phyloP scores from a whole-genome alignment of 2,888 invertebrate species.

The Lycaena phlaeas region DNA sequence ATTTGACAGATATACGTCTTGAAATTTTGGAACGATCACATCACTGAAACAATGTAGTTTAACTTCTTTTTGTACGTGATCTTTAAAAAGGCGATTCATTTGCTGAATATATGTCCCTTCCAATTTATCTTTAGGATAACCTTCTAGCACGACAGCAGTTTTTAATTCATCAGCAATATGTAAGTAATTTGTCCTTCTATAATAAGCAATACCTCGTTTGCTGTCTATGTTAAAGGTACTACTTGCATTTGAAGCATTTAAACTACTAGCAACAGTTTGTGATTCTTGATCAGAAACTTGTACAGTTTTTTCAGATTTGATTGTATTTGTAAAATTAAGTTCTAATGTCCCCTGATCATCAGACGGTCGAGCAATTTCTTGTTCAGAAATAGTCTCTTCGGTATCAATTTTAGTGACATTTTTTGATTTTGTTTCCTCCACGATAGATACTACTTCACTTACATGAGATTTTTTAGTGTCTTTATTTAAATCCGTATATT shows the following conservation, averaged over 20 bases:
- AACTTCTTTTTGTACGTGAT: constrained; percentile 57
- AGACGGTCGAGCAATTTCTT: no score
- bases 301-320: background rate
- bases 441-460: no score
- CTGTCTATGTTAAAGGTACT: constrained; percentile 40
- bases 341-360: no score
- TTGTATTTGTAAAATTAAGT: no score
- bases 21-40: constrained; percentile 59
- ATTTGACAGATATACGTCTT: constrained; percentile 56
- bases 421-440: no score
- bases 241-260: background rate
- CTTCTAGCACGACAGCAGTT: constrained; percentile 52
- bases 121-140: constrained; percentile 53
- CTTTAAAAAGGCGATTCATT: constrained; percentile 54
- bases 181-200: constrained; percentile 57
- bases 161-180: constrained; percentile 56
- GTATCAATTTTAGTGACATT: no score
- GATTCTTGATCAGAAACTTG: background rate
- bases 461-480: no score
- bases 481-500: no score
- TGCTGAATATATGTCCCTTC: constrained; percentile 55
- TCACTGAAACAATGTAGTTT: constrained; percentile 42
- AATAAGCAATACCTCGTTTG: constrained; percentile 55
- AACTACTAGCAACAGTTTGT: background rate
- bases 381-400: no score